A percentile compares a stretch with the other conserved stretches of the same genome.
phyloP scores from a whole-genome alignment of 1,140 invertebrate genomes.

The Mactra quadrangularis region DNA sequence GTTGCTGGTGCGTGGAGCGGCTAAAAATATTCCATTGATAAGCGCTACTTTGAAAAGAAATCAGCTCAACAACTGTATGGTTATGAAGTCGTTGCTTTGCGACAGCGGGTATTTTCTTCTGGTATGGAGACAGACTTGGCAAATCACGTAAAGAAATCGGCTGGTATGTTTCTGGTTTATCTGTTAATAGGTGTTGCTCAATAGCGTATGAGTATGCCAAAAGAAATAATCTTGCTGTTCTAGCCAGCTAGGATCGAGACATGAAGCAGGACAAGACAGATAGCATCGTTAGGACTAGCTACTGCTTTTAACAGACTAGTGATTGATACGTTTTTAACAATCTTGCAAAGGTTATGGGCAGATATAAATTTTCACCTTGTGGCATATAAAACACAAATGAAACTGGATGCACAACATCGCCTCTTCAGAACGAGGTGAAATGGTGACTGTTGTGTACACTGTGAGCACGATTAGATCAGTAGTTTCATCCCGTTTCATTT shows the following conservation, averaged over 20 bases:
- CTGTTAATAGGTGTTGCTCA: neutral
- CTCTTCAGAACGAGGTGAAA: slow-evolving; percentile 81
- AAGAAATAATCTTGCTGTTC: slow-evolving; percentile 12
- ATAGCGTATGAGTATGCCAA: slow-evolving; percentile 15
- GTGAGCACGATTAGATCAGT: slow-evolving; percentile 68
- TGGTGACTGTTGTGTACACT: slow-evolving; percentile 72
- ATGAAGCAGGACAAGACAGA: neutral
- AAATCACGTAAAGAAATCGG: slow-evolving; percentile 52
- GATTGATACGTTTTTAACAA: slow-evolving; percentile 60
- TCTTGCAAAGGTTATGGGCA: slow-evolving; percentile 72
- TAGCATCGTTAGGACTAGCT: slow-evolving; percentile 53
- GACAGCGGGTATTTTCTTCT: slow-evolving; percentile 6
- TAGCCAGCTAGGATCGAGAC: slow-evolving; percentile 8
- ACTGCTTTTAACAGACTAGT: slow-evolving; percentile 41
- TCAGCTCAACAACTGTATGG: neutral
- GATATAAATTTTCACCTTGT: slow-evolving; percentile 78
- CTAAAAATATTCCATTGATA: slow-evolving; percentile 42
- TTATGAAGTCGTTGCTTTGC: neutral
- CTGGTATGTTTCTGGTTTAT: slow-evolving; percentile 51
- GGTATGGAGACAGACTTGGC: slow-evolving; percentile 48
- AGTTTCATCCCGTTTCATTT: slow-evolving; percentile 67
- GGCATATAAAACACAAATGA: slow-evolving; percentile 83
- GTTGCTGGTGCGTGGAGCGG: slow-evolving; percentile 42
- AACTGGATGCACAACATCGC: slow-evolving; percentile 84
- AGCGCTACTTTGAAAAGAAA: slow-evolving; percentile 47